phyloP scores from a whole-genome alignment of 2,888 invertebrate genomes.

The Drosophila infuscata region DNA sequence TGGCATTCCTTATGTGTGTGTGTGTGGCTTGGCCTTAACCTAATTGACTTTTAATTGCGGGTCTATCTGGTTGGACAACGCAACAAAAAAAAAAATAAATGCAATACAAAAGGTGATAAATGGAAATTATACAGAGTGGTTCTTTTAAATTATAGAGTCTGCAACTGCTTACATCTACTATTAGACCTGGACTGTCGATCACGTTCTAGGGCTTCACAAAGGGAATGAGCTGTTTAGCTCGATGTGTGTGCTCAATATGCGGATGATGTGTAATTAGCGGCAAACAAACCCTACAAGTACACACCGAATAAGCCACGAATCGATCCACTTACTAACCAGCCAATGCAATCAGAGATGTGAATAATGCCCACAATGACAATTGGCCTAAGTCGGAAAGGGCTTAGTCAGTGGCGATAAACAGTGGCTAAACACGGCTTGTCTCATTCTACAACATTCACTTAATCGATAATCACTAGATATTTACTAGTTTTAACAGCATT shows the following conservation, averaged over 20 bases:
- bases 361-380: slow-evolving; percentile 50
- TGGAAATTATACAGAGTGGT: slow-evolving; percentile 50
- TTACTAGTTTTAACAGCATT: not conserved
- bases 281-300: slow-evolving; percentile 71
- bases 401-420: not conserved
- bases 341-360: slow-evolving; percentile 22
- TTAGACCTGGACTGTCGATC: slow-evolving; percentile 6
- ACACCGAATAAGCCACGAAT: slow-evolving; percentile 22
- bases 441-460: not conserved
- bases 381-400: slow-evolving; percentile 27
- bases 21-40: slow-evolving; percentile 30
- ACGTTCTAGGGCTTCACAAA: slow-evolving; percentile 43
- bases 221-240: slow-evolving; percentile 28
- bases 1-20: not conserved
- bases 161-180: slow-evolving; percentile 30
- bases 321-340: slow-evolving; percentile 10
- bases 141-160: slow-evolving; percentile 40
- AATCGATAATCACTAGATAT: not conserved
- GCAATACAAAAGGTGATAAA: slow-evolving; percentile 50
- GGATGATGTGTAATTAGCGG: slow-evolving; percentile 79
- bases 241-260: slow-evolving; percentile 60
- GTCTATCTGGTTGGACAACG: slow-evolving; percentile 36
- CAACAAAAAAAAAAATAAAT: not conserved
- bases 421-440: not conserved
- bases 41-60: slow-evolving; percentile 77